phyloP scores from a whole-genome alignment of 2,113 vertebrate genomes.

The Oxygymnocypris stewartii region DNA sequence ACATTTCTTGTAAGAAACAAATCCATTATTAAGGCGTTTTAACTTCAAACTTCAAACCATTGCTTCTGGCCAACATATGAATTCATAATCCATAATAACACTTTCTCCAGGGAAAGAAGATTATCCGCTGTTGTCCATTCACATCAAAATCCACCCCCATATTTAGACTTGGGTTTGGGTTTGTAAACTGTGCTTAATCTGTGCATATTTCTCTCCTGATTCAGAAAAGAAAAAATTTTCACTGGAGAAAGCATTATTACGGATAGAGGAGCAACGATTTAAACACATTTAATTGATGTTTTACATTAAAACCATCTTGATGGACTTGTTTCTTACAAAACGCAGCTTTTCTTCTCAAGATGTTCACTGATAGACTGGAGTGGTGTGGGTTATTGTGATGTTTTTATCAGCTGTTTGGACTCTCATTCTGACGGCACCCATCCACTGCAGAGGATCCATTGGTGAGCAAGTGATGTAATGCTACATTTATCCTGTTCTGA shows the following conservation, averaged over 20 bases:
- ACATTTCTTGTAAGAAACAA: background rate
- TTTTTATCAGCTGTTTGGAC: background rate
- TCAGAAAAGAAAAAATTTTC: background rate
- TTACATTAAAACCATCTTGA: background rate
- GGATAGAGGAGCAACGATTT: background rate
- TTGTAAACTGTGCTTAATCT: background rate
- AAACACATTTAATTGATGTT: background rate
- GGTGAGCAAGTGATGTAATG: background rate
- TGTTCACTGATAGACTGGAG: too few species aligned
- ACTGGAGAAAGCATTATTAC: background rate
- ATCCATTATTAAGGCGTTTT: background rate
- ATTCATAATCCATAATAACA: background rate
- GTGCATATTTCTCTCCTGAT: background rate
- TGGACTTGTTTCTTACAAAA: background rate
- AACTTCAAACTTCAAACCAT: too few species aligned
- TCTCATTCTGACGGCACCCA: too few species aligned
- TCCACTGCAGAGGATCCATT: background rate
- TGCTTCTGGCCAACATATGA: background rate
- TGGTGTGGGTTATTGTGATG: background rate
- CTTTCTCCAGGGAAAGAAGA: background rate
- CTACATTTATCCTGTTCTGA: background rate
- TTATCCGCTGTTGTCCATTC: too few species aligned
- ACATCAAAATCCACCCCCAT: too few species aligned
- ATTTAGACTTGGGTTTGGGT: too few species aligned
- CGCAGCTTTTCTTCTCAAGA: background rate